Base-by-base conservation (phyloP, 2,797 vertebrate genomes). In the Chloroceryle amazona region DNA sequence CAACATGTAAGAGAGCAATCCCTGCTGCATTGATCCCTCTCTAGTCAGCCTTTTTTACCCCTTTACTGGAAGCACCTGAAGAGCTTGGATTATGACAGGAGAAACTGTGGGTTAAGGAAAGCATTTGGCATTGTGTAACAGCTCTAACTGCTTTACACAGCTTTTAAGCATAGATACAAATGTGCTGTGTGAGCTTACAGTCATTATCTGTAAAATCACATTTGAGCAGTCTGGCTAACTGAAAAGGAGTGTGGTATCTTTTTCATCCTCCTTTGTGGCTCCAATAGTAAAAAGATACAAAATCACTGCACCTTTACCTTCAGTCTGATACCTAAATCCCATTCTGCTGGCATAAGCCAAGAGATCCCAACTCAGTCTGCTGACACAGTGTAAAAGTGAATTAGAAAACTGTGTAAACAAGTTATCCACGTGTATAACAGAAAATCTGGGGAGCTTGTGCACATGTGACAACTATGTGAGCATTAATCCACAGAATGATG, bases 151-250 rank as follows among this genome's bases (percentile, higher is more conserved):
- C 67, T 91, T 86, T 88, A 67, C n/a, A 19, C 22, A 61, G 57
- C 22, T 80, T 81, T 82, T 49, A 58, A 82, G 37, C 9, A 46
- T 31, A 41, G 44, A 62, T 20, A 81, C 7, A 80, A 86, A 91
- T 87, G 42, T 41, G 42, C 46, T 63, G 11, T 46, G 72, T 39
- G 35, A 86, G 55, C 61, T 66, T 91, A 54, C 26, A 67, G 63
- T 41, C 62, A 65, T 67, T 95, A 93, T n/a, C 78, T 55, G 20
- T 65, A 92, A 95, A 86, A 54, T 95, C 49, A 72, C n/a, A 31
- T 89, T 42, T n/a, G n/a, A 90, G 9, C 65, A 85, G 22, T 52
- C 35, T 51, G 31, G 11, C 35, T 58, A 60, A 67, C 37, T 60
- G 46, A 81, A 93, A 84, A 95, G 13, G 5, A 55, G 25, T n/a